Evolutionary conservation across 2,888 invertebrate genomes (phyloP).

Genomic region (Aphelenchoides bicaudatus): DNA sequence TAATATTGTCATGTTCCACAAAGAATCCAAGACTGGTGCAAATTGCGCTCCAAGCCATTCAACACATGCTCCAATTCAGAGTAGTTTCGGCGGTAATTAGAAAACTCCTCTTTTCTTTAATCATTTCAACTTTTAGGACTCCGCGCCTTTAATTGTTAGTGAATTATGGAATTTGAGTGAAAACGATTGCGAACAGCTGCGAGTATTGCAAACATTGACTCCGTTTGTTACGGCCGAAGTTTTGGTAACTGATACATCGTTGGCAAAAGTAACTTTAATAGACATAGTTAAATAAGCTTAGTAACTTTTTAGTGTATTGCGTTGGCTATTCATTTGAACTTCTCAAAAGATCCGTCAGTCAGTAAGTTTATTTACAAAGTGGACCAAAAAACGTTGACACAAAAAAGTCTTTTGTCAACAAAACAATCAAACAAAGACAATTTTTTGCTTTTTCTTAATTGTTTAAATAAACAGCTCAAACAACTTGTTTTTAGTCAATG

Average conservation of each 20-base stretch:
- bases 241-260: conserved; percentile 85
- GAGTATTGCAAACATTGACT: conserved; percentile 83
- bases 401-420: too few relatives aligned
- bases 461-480: conserved; percentile 92
- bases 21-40: conserved; percentile 90
- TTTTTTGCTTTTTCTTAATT: conserved; percentile 84
- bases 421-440: too few relatives aligned
- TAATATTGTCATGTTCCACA: conserved; percentile 94
- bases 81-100: conserved; percentile 60
- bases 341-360: conserved; percentile 86
- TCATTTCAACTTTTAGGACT: conserved; percentile 69
- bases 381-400: too few relatives aligned
- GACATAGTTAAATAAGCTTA: background rate
- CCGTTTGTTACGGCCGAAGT: conserved; percentile 89
- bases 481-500: conserved; percentile 89
- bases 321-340: conserved; percentile 91
- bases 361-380: too few relatives aligned
- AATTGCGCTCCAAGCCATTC: conserved; percentile 87
- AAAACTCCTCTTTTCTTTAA: conserved; percentile 66
- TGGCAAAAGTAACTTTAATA: conserved; percentile 75
- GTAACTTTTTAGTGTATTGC: conserved; percentile 74
- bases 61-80: conserved; percentile 72
- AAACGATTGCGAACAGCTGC: conserved; percentile 87
- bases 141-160: conserved; percentile 85
- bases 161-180: conserved; percentile 90